Conservation (phyloP, 2,797 vertebrate genomes). For the Saguinus oedipus region DNA sequence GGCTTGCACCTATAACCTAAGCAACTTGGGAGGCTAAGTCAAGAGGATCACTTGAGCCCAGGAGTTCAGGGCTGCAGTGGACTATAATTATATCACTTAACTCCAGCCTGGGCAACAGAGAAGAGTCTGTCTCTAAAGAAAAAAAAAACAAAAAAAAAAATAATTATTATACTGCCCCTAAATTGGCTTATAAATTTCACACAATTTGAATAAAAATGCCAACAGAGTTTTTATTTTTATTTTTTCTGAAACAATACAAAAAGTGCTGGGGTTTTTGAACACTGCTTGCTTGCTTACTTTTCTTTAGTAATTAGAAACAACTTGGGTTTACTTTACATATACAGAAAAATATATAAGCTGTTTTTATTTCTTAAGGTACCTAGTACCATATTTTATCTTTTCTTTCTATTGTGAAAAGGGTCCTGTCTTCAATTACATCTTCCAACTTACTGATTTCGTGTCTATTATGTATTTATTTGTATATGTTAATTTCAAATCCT, state of each 20-base stretch:
- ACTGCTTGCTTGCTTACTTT: background rate
- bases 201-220: slow-evolving; percentile 5
- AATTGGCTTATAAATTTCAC: slow-evolving; percentile 12
- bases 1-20: too few species aligned
- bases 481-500: background rate
- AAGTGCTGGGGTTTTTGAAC: background rate
- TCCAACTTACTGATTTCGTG: background rate
- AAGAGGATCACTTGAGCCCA: too few species aligned
- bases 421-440: background rate
- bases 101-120: too few species aligned
- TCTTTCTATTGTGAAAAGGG: background rate
- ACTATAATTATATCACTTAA: too few species aligned
- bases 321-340: background rate
- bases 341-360: background rate
- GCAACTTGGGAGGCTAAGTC: too few species aligned
- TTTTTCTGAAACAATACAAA: background rate
- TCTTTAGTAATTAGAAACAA: slow-evolving; percentile 17
- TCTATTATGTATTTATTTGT: background rate
- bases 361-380: slow-evolving; percentile 26
- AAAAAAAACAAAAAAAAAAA: too few species aligned
- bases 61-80: too few species aligned
- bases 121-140: too few species aligned
- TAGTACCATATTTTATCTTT: background rate
- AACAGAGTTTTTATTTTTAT: background rate
- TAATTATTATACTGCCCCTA: background rate